Evolutionary conservation across 2,888 invertebrate species (phyloP).

Genomic region (Alloscopus bannaensis): DNA sequence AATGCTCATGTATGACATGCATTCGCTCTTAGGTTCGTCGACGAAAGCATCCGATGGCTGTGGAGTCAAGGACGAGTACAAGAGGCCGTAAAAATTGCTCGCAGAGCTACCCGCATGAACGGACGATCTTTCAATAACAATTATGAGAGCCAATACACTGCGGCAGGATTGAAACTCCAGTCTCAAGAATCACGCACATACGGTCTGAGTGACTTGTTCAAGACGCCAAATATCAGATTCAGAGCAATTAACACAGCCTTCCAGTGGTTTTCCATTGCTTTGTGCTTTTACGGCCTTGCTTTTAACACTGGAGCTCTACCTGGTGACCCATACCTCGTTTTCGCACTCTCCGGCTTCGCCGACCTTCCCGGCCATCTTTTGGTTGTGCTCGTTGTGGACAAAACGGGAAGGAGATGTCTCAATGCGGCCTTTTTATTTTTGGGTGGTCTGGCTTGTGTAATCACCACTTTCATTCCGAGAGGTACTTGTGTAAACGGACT

Average conservation of each 20-base stretch:
- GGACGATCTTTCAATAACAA: conserved; percentile 76
- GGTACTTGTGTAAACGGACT: conserved; percentile 74
- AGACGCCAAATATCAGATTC: conserved; percentile 85
- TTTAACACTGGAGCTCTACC: conserved; percentile 86
- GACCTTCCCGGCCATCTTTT: conserved; percentile 88
- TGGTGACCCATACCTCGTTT: conserved; percentile 87
- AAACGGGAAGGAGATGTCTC: conserved; percentile 84
- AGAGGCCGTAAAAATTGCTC: conserved; percentile 85
- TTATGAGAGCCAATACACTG: conserved; percentile 50
- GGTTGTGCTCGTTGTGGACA: conserved; percentile 84
- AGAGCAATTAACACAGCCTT: conserved; percentile 88
- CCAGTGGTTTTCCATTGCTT: conserved; percentile 80
- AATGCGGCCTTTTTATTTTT: conserved; percentile 86
- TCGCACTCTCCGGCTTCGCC: conserved; percentile 86
- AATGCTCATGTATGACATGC: not conserved
- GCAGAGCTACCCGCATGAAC: conserved; percentile 86
- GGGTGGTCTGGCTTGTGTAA: conserved; percentile 86
- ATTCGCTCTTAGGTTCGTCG: conserved; percentile 84
- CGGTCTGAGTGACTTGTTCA: conserved; percentile 84
- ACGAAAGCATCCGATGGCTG: conserved; percentile 91
- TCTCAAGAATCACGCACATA: conserved; percentile 75
- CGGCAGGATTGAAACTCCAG: not conserved
- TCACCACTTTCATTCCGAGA: conserved; percentile 82
- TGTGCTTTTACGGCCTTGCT: conserved; percentile 90
- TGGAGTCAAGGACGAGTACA: conserved; percentile 87